Evolutionary conservation across 1,140 invertebrate species (phyloP).

Genomic region (Ridgeia piscesae): DNA sequence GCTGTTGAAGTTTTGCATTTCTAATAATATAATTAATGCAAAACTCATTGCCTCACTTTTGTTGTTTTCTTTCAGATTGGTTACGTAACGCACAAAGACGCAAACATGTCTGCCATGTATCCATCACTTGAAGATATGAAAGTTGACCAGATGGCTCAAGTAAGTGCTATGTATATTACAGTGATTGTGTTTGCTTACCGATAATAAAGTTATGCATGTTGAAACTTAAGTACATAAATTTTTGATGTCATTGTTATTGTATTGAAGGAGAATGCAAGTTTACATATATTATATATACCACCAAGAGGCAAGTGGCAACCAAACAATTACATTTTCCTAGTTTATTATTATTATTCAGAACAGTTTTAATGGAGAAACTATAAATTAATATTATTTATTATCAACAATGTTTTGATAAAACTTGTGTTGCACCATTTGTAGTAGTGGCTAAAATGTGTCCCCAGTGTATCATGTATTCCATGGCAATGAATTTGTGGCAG

Average conservation of each 20-base stretch:
- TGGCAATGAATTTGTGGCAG: neutral
- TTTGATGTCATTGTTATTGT: conserved; percentile 15
- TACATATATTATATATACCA: neutral
- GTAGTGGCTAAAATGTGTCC: neutral
- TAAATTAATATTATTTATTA: no score
- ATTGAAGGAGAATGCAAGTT: neutral
- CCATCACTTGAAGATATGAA: conserved; percentile 93
- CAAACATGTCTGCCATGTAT: conserved; percentile 64
- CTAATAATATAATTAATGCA: no score
- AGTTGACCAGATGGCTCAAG: conserved; percentile 79
- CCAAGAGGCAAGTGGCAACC: neutral
- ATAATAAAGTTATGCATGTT: neutral
- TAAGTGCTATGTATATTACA: conserved; percentile 54
- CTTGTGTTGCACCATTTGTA: neutral
- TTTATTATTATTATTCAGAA: neutral
- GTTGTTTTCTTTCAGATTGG: conserved; percentile 8
- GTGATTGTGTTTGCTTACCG: neutral
- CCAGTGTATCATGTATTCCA: neutral
- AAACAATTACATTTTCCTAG: neutral
- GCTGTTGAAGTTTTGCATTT: no score
- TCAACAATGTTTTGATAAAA: no score
- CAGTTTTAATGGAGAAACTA: no score
- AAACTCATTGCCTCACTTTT: neutral
- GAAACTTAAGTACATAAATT: neutral
- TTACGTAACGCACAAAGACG: neutral